Base-by-base conservation (phyloP, 2,113 vertebrate species). In the Myodes glareolus region DNA sequence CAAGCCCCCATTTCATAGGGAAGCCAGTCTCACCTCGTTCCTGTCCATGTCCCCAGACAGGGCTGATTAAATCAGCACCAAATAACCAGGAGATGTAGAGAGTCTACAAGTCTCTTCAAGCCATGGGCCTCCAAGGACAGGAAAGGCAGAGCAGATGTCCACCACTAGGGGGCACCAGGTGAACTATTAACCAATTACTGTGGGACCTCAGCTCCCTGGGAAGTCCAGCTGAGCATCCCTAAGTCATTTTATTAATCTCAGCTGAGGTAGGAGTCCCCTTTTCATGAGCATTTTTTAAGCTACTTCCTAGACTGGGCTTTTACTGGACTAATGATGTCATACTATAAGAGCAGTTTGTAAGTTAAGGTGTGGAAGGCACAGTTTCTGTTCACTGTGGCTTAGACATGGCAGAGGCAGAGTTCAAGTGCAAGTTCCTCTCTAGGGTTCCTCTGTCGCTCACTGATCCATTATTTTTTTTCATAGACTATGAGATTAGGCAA, bases 121-220 rank as follows among this genome's bases (percentile, higher is more conserved):
- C n/a, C 58, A 31, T 17, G 75, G 31, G 78, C 45, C 3, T 58
- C 68, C 52, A 78, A 14, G 36, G 55, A 76, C 33, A 29, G 7
- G 10, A 45, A 78, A 86, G 73, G 36, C 80, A 90, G 61, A 58
- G 63, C 10, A 68, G 70, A 42, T 1, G 31, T 50, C 16, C 17
- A 39, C 36, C 90, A 63, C 39, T 55, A 91, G 67, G 31, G 10
- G 92, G 68, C 1, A 5, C 47, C 9, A 33, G 75, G 52, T 68
- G n/a, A 39, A 77, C 36, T 17, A 29, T 29, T 39, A 84, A 63
- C 81, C 52, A 73, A 9, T 1, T 77, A 67, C 36, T 55, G 67
- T 2, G 4, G 2, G 19, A 70, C 47, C 55, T n/a, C 7, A 12
- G 29, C 33, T 17, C 42, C 91, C 2, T 2, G 0, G 2, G 16